These are phyloP conservation scores for Pavo muticus DNA, from an alignment of 2,113 vertebrate species.

Conservation along the genomic window DNA sequence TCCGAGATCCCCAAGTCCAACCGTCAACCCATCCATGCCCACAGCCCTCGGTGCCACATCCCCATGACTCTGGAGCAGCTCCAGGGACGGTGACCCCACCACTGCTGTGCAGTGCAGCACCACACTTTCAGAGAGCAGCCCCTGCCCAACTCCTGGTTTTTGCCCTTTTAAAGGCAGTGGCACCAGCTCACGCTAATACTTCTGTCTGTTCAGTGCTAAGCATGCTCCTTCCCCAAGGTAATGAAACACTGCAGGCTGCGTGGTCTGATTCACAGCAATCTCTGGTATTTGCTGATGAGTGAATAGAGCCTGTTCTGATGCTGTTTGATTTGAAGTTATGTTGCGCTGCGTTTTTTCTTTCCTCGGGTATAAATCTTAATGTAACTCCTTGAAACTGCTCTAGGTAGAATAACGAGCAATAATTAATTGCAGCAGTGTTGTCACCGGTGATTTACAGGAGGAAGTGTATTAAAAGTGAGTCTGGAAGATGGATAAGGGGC, in stretches of 20 bases:
- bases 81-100: too few species aligned
- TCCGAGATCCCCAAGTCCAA: neutral
- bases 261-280: neutral
- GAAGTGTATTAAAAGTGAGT: neutral
- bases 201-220: neutral
- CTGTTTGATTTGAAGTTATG: neutral
- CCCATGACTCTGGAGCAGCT: neutral
- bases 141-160: neutral
- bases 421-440: neutral
- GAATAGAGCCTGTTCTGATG: neutral
- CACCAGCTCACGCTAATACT: neutral
- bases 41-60: neutral
- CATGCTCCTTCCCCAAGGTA: neutral
- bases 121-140: neutral
- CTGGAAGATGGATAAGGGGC: neutral
- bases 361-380: slow-evolving; percentile 3
- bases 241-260: neutral
- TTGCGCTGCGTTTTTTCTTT: neutral
- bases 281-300: neutral
- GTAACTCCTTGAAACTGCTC: neutral
- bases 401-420: neutral
- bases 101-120: neutral
- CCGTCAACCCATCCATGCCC: too few species aligned
- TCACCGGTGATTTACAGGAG: neutral
- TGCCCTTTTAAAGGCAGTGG: neutral